Percentiles rank a stretch among this genome's conserved stretches.
These are phyloP conservation scores for Meleagris gallopavo DNA, from an alignment of 2,113 vertebrate species.

Conservation along the genomic window DNA sequence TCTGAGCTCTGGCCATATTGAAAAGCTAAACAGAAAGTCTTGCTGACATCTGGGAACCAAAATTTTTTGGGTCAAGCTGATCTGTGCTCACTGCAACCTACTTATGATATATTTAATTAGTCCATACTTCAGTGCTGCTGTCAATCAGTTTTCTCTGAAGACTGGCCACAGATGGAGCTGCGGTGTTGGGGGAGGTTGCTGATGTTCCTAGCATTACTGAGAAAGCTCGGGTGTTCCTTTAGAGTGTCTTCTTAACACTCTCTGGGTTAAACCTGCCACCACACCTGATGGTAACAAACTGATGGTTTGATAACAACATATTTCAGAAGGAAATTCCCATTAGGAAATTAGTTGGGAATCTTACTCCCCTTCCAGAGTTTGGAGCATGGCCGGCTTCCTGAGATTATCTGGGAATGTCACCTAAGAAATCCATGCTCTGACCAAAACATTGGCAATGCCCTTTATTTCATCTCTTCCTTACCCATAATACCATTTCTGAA, in stretches of 20 bases:
- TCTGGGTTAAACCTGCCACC: background rate
- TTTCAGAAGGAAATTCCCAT: background rate
- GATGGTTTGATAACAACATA: background rate
- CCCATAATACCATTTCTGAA: background rate
- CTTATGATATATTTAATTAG: constrained; percentile 59
- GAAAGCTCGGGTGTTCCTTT: background rate
- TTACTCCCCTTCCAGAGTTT: background rate
- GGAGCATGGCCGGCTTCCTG: background rate
- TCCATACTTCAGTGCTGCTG: constrained; percentile 43
- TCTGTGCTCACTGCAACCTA: constrained; percentile 57
- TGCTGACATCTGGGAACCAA: constrained; percentile 31
- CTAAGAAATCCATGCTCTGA: background rate
- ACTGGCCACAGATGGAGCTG: background rate
- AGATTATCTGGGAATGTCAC: background rate
- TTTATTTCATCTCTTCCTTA: background rate
- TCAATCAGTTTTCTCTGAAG: constrained; percentile 45
- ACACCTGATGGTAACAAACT: background rate
- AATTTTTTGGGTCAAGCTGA: constrained; percentile 59
- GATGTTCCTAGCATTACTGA: background rate
- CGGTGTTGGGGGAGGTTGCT: background rate
- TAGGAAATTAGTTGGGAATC: background rate
- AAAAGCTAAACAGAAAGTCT: constrained; percentile 48
- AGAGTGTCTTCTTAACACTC: background rate
- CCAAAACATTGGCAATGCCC: background rate
- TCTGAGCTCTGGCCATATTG: background rate